These are phyloP conservation scores for Campylomormyrus tamandua DNA, from an alignment of 2,113 vertebrate genomes.

Conservation along the genomic window DNA sequence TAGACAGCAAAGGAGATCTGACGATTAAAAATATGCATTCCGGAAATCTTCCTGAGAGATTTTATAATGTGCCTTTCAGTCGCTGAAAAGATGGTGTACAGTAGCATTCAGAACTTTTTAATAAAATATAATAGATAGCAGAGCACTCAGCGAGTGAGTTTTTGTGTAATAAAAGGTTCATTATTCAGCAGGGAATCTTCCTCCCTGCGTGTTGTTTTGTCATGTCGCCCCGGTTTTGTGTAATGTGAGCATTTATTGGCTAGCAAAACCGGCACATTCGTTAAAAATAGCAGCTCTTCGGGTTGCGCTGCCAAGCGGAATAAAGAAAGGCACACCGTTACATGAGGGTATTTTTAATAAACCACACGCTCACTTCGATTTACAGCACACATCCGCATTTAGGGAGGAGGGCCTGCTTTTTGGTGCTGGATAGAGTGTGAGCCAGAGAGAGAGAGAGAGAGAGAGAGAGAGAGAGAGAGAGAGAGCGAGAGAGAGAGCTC, in stretches of 20 bases:
- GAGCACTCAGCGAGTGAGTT: conserved; percentile 17
- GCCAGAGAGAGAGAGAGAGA: neutral
- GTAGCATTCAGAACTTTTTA: conserved; percentile 43
- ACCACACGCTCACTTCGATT: neutral
- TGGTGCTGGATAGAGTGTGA: neutral
- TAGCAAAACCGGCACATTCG: conserved; percentile 52
- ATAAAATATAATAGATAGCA: conserved; percentile 39
- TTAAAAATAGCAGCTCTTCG: conserved; percentile 64
- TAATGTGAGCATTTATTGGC: conserved; percentile 54
- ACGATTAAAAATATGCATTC: conserved; percentile 33
- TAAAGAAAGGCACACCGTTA: conserved; percentile 53
- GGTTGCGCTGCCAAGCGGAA: conserved; percentile 55
- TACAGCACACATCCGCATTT: conserved; percentile 40
- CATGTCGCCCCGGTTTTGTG: conserved; percentile 20
- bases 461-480: neutral
- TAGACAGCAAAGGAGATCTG: neutral
- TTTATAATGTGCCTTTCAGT: conserved; percentile 23
- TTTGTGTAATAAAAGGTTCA: conserved; percentile 26
- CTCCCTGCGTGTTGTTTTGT: neutral
- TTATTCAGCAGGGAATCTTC: conserved; percentile 19
- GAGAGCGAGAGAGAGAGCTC: neutral
- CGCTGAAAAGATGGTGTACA: conserved; percentile 19
- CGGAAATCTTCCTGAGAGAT: conserved; percentile 36
- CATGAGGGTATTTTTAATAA: conserved; percentile 47
- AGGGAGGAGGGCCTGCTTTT: conserved; percentile 20